Evolutionary conservation across 1,140 invertebrate genomes (phyloP).

Genomic region (Lethrus apterus): DNA sequence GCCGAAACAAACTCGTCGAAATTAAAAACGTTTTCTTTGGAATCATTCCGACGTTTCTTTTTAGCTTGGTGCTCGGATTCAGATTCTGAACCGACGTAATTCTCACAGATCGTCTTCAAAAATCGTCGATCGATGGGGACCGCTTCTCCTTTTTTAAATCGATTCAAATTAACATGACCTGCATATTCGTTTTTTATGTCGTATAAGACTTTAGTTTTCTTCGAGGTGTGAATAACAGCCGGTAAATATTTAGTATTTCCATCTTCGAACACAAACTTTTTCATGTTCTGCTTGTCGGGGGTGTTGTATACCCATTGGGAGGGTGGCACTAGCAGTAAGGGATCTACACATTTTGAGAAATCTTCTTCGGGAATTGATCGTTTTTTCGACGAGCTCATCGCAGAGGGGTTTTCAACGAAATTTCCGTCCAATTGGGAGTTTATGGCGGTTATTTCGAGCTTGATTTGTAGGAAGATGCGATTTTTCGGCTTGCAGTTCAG

Average conservation of each 20-base stretch:
- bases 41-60: neutral
- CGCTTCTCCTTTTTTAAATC: neutral
- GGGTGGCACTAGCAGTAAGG: neutral
- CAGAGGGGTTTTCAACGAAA: no score
- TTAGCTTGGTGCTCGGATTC: neutral
- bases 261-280: conserved; percentile 5
- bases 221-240: neutral
- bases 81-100: neutral
- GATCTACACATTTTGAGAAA: neutral
- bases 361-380: neutral
- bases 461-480: no score
- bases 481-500: no score
- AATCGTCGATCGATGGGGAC: conserved; percentile 5
- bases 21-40: neutral
- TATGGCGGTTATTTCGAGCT: no score
- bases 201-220: conserved; percentile 11
- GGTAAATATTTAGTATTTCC: neutral
- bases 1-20: neutral
- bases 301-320: conserved; percentile 12
- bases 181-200: conserved; percentile 8
- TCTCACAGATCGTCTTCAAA: conserved; percentile 6
- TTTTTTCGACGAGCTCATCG: no score
- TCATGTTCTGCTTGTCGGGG: conserved; percentile 6
- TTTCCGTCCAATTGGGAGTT: no score
- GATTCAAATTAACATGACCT: conserved; percentile 8